Base-by-base conservation (phyloP, 2,797 vertebrate genomes). In the Leucoraja ocellata region DNA sequence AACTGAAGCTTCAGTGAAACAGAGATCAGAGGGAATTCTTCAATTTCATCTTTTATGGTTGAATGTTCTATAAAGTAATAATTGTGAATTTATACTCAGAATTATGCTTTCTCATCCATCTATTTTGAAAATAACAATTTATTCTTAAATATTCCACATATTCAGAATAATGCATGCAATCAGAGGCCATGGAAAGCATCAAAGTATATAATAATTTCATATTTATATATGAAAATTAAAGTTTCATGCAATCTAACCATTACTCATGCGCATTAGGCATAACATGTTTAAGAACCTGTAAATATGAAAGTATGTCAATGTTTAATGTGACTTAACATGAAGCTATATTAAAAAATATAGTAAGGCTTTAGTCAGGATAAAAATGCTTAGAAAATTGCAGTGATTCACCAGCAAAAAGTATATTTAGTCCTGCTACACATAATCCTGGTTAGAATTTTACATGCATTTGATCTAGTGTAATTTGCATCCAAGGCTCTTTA, bases 241-340 rank as follows among this genome's bases (percentile, higher is more conserved):
- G 25, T 61, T 84, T 61, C 54, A 84, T 28, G 25, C 54, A 23
- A 83, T 25, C 11, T 83, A 81, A 23, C 4, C 39, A 23, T 81
- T 2, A 77, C 1, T 77, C 80, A 54, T 81, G 79, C 21, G 54
- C 16, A 8, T 54, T 54, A 63, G 58, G 13, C 13, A 18, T 16
- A n/a, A 2, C 54, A 7, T 32, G 25, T 28, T 63, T 65, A 88
- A 32, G 2, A 10, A 36, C 7, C 36, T 65, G n/a, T 14, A 18
- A 86, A n/a, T 58, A 18, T 21, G 18, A 63, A 88, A 88, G n/a
- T 18, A 65, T 65, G 68, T 88, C 61, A 68, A 68, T 68, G 18
- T 68, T 88, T 36, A 88, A 68, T 88, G 84, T 88, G 84, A 88
- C n/a, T 88, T n/a, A 36, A 5, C 1, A 28, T n/a, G 58, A 88